Conservation (phyloP, 2,888 invertebrate species). For the Xanthia togata region DNA sequence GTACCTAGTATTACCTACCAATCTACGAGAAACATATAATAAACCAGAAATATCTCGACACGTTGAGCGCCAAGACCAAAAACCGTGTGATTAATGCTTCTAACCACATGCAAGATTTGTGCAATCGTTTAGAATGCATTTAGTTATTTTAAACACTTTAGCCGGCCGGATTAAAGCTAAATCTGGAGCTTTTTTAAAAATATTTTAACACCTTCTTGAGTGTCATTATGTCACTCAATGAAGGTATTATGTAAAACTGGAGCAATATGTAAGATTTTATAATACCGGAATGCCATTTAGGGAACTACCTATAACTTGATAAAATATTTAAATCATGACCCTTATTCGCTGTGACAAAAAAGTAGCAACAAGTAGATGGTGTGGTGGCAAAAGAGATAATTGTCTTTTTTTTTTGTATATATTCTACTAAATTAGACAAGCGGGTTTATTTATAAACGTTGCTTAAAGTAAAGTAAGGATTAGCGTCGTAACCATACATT, state of each 20-base stretch:
- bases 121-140: neutral
- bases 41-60: neutral
- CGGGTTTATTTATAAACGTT: neutral
- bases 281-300: neutral
- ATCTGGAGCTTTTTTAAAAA: neutral
- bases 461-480: neutral
- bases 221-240: neutral
- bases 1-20: neutral
- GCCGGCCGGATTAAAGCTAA: neutral
- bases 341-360: neutral
- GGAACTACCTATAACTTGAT: neutral
- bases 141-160: neutral
- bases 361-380: too few relatives aligned
- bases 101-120: neutral
- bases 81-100: too few relatives aligned
- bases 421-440: neutral
- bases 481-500: neutral
- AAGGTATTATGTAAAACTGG: constrained; percentile 1
- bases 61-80: too few relatives aligned
- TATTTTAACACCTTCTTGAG: neutral
- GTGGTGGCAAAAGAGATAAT: neutral
- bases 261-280: neutral
- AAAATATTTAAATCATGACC: too few relatives aligned
- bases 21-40: constrained; percentile 3
- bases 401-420: neutral